Percentiles rank a stretch among this genome's conserved stretches.
These are phyloP conservation scores for Eidolon helvum DNA, from an alignment of 2,113 vertebrate species.

Conservation along the genomic window DNA sequence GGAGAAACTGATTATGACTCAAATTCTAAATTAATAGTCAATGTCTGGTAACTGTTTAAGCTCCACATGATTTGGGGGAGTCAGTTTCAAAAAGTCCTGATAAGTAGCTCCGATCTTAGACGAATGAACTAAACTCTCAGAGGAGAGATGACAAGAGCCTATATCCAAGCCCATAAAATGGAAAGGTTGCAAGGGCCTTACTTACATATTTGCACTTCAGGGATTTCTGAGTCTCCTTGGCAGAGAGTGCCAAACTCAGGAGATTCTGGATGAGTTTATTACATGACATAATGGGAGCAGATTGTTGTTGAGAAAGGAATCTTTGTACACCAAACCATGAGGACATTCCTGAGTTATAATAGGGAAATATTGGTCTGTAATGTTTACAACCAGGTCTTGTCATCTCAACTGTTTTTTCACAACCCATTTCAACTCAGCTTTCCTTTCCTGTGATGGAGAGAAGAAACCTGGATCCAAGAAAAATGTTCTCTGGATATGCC, in stretches of 20 bases:
- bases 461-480: background rate
- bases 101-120: background rate
- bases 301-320: background rate
- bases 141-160: background rate
- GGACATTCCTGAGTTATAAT: background rate
- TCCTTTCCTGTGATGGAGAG: background rate
- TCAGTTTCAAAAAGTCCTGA: background rate
- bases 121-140: background rate
- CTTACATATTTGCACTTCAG: background rate
- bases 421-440: background rate
- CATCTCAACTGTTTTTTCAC: background rate
- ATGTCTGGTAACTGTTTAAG: background rate
- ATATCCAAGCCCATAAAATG: background rate
- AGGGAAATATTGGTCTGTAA: background rate
- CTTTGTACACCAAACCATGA: background rate
- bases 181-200: background rate
- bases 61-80: background rate
- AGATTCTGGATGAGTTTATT: background rate
- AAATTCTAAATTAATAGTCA: background rate
- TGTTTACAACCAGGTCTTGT: background rate
- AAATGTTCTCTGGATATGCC: background rate
- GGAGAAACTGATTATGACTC: background rate
- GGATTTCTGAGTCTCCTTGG: background rate
- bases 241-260: background rate
- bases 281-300: background rate